Base-by-base conservation (phyloP, 2,797 vertebrate genomes). In the Neopelma chrysocephalum region DNA sequence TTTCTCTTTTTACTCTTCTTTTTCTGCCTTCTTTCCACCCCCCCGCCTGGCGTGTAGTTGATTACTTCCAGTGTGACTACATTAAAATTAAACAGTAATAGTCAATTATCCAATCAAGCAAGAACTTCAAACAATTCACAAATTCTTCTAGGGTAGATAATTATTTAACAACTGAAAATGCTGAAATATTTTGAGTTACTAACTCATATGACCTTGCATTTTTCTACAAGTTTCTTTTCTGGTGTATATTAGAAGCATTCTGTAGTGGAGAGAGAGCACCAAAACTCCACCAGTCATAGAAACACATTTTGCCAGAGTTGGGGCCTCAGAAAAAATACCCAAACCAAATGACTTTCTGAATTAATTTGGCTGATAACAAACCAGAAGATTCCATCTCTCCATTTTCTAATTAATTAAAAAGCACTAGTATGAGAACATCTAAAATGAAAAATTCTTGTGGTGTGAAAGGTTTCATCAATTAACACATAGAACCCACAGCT, bases 381-480 rank as follows among this genome's bases (percentile, higher is more conserved):
- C 32, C 14, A 84, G 82, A 95, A 73, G 26, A 68, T 94, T 84
- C 78, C 40, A 73, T 56, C 42, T 82, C 23, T 76, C 66, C 26
- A 42, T 84, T 94, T 94, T 65, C 78, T 93, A 87, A 94, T 91
- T 93, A 95, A 85, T 90, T 93, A 80, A 93, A 93, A 43, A 91
- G 47, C 29, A 7, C 6, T 58, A 27, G 47, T 82, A 82, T 73
- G 58, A 94, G 56, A 89, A 82, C 10, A 89, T 29, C 29, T 61
- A 93, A 94, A 94, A 94, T 89, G 73, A 96, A 93, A 87, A 90
- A 94, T 87, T 88, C 51, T 90, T 70, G 40, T 68, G 6, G 7
- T 89, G 34, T 91, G 73, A 93, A 87, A 82, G 56, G 36, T 88
- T 72, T 90, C 72, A 87, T 94, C 80, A 93, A 84, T 95, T 94